These are phyloP conservation scores for Pharmacophagus antenor DNA, from an alignment of 2,888 invertebrate genomes.

Conservation along the genomic window DNA sequence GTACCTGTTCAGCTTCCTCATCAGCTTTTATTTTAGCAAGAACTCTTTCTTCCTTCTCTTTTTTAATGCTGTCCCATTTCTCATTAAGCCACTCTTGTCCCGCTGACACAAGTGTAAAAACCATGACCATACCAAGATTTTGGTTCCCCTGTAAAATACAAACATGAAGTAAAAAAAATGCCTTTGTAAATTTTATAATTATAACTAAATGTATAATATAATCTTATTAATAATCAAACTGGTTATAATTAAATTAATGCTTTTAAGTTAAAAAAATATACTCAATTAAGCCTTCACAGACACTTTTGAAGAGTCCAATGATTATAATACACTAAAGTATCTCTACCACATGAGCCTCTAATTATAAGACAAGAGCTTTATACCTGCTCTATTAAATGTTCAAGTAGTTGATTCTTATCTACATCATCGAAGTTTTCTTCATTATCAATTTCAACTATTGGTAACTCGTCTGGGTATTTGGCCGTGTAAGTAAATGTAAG, in stretches of 20 bases:
- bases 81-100: constrained; percentile 96
- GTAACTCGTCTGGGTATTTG: constrained; percentile 94
- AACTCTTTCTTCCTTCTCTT: constrained; percentile 85
- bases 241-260: too few species aligned
- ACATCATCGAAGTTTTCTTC: constrained; percentile 88
- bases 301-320: too few species aligned
- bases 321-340: too few species aligned
- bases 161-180: neutral
- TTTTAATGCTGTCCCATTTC: constrained; percentile 89
- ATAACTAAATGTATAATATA: too few species aligned
- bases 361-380: too few species aligned
- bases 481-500: constrained; percentile 91
- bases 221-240: too few species aligned
- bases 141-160: constrained; percentile 84
- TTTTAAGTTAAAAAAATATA: too few species aligned
- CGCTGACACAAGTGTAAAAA: constrained; percentile 95
- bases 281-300: too few species aligned
- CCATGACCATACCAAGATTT: constrained; percentile 98
- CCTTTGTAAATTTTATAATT: too few species aligned
- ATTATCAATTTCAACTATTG: constrained; percentile 88
- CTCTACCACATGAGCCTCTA: neutral
- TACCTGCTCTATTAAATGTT: constrained; percentile 85
- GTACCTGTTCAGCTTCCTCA: constrained; percentile 93
- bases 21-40: constrained; percentile 85
- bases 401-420: constrained; percentile 83